A percentile compares a stretch with the other conserved stretches of the same genome.
phyloP scores from a whole-genome alignment of 2,113 vertebrate genomes.

The Lophochroa leadbeateri region DNA sequence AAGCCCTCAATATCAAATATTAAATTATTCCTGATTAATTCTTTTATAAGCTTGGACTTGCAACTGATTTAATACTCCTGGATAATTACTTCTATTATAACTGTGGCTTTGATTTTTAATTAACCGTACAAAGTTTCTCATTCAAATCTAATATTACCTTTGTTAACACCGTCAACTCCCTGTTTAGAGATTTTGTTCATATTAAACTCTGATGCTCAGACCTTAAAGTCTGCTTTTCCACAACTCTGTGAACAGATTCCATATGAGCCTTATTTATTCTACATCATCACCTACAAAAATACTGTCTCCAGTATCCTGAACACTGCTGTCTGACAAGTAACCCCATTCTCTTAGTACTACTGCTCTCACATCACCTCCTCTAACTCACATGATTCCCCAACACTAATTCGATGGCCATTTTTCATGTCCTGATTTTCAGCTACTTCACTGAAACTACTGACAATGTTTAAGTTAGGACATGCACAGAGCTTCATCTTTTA shows the following conservation, averaged over 20 bases:
- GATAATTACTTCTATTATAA: slow-evolving; percentile 67
- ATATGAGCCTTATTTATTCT: not conserved
- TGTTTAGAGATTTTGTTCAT: slow-evolving; percentile 45
- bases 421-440: not conserved
- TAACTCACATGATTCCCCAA: not conserved
- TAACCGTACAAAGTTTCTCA: slow-evolving; percentile 41
- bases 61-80: slow-evolving; percentile 54
- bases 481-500: not conserved
- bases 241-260: not conserved
- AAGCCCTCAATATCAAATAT: slow-evolving; percentile 67
- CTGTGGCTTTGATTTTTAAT: slow-evolving; percentile 65
- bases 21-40: slow-evolving; percentile 74
- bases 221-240: not conserved
- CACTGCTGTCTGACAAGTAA: not conserved
- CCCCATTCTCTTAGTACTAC: not conserved
- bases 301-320: not conserved
- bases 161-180: slow-evolving; percentile 11
- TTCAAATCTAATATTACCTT: slow-evolving; percentile 46
- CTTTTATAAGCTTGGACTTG: slow-evolving; percentile 62
- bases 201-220: not conserved
- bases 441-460: not conserved
- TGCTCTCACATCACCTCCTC: not conserved
- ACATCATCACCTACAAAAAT: not conserved
- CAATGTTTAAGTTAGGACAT: not conserved
- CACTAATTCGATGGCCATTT: not conserved